Evolutionary conservation across 2,113 vertebrate genomes (phyloP), one percentile per base, ranked within the genome.

Genomic region (Entelurus aequoreus): DNA sequence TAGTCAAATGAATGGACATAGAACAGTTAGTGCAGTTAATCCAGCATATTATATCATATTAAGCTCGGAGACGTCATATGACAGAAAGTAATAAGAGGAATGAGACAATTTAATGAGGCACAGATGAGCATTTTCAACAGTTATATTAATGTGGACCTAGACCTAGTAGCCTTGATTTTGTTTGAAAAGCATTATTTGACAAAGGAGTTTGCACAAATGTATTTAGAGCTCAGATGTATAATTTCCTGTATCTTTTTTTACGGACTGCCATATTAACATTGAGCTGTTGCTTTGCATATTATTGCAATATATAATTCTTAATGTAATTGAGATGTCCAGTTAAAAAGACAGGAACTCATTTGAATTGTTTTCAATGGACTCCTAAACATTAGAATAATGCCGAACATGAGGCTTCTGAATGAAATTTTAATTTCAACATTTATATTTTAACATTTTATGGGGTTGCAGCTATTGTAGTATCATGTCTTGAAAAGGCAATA

Each of bases 1-100:
- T 12, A n/a, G 53, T 15, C 37, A 14, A 37, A 54, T 54, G 6
- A 36, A 37, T 37, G 13, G 53, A 37, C 38, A 21, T 42, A 14
- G 19, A 42, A 13, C 40, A n/a, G 10, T 35, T 37, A 1, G 28
- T n/a, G 21, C 10, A 6, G 21, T n/a, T 13, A 14, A 48, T 1
- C 42, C 46, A 48, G 15, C 21, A 19, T 42, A 56, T 40, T 9
- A 59, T 15, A 42, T 36, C 53, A n/a, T 54, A 56, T 57, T 40
- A 44, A 48, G 48, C 58, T 16, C 36, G 28, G 35, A 48, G 40
- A 60, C 28, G 35, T 9, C 13, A 48, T 19, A 48, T 57, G 40
- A 44, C 46, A 60, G 47, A 49, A 49, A 48, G 46, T 37, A 60
- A 60, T 60, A 49, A 49, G 12, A 55, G 12, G 28, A 16, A 21